phyloP scores from a whole-genome alignment of 53 echinoderm and acorn worm genomes.

The Temnopleurus reevesii region DNA sequence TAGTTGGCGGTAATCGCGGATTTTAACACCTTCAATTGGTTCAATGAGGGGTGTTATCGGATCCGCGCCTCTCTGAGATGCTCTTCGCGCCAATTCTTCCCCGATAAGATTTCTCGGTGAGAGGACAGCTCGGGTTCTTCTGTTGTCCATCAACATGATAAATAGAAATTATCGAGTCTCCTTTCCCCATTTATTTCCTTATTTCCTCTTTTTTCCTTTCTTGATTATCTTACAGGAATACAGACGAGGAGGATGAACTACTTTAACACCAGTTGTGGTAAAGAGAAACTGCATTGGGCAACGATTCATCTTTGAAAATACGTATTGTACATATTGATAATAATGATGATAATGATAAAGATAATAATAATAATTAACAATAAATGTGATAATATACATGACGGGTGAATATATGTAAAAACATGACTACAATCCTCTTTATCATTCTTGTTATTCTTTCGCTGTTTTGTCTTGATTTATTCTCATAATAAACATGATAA shows the following conservation, averaged over 20 bases:
- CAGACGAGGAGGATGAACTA: background rate
- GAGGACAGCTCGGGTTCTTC: constrained; percentile 23
- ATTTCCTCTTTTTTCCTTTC: background rate
- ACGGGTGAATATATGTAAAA: too few species aligned
- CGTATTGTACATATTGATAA: too few species aligned
- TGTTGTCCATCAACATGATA: constrained; percentile 34
- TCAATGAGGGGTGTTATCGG: constrained; percentile 56
- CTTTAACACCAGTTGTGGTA: too few species aligned
- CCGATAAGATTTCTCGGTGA: constrained; percentile 40
- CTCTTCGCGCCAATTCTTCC: constrained; percentile 43
- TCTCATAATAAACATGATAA: too few species aligned
- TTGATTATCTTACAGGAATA: background rate
- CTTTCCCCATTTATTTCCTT: background rate
- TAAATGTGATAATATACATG: too few species aligned
- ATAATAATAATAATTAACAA: too few species aligned
- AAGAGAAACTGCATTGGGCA: too few species aligned
- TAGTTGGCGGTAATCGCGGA: constrained; percentile 49
- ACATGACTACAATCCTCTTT: too few species aligned
- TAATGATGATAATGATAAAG: too few species aligned
- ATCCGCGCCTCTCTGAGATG: constrained; percentile 1
- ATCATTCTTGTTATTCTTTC: too few species aligned
- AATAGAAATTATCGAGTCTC: constrained; percentile 18
- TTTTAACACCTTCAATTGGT: constrained; percentile 59
- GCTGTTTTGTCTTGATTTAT: too few species aligned
- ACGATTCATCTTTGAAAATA: too few species aligned